Evolutionary conservation across 2,888 invertebrate genomes (phyloP), one percentile per base, ranked within the genome.

Genomic region (Callimorpha dominula): DNA sequence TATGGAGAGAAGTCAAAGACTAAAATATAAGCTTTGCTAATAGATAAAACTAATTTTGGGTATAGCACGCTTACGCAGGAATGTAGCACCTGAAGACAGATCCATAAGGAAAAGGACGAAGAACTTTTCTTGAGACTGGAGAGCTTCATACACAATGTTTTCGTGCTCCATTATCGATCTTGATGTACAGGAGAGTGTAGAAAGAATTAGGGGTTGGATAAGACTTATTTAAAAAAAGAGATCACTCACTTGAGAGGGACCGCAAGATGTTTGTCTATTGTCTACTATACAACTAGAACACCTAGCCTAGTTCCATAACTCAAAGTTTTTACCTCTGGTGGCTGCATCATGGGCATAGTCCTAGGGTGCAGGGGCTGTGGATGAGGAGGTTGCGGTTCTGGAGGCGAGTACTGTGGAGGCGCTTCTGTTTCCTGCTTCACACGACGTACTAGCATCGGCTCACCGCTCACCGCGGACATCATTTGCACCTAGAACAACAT

Each of bases 381-480:
- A 74, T 90, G 91, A 72, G 96, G 96, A 43, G 96, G 90, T 76
- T 91, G 92, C 88, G 83, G 96, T 94, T 92, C 97, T 86, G 88
- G 95, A 83, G 92, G 96, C 89, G 91, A 97, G 93, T 96, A 97
- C 91, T 93, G 95, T 72, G 91, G 92, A 82, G 91, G 89, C 40
- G 90, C 92, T 75, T 93, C 95, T 67, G 86, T 94, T 90, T 95
- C 96, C 87, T 94, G 96, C 87, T 93, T 95, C 79, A 95, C 95
- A 66, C 94, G 91, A 20, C 92, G 93, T 79, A 63, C 69, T 12
- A 94, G 85, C 88, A 93, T 86, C 73, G 91, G 92, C 84, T 94
- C 94, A 65, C 92, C 92, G 79, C 91, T 92, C 82, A 93, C 94
- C 60, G 96, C 96, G 75, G 97, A 96, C 97, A 97, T 97, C 97